Base-by-base conservation (phyloP, 2,888 invertebrate species). In the Tanytarsus gracilentus region DNA sequence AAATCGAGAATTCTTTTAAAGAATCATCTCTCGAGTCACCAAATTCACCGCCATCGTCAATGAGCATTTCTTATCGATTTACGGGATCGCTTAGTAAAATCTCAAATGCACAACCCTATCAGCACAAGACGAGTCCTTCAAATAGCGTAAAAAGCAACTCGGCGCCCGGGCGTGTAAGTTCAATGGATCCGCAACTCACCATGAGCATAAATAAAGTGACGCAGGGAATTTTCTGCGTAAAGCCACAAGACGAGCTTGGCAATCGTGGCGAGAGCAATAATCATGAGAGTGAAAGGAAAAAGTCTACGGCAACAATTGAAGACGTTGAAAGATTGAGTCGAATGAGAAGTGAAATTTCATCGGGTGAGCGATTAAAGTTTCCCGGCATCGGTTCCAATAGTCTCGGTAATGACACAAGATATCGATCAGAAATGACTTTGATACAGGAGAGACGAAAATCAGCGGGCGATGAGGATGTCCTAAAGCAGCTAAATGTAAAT, bases 1-100 rank as follows among this genome's bases (percentile, higher is more conserved):
- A 90, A 75, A 84, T 91, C 67, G 90, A 91, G 70, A 86, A 88
- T 72, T 86, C 88, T 25, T 70, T 72, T 62, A 79, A 92, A 60
- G 82, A 83, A 65, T 69, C 77, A 0, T 60, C 64, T 8, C n/a
- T n/a, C n/a, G n/a, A n/a, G 16, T 61, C 61, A 27, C 40, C 29
- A 14, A 60, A 59, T 33, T 56, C 39, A 51, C 36, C 58, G 58
- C 65, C 61, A 48, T 52, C 55, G 44, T n/a, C 66, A 66, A 18
- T 66, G 64, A 62, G 50, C 7, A 36, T 50, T 11, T 50, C 60
- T 11, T 60, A 49, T 11, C n/a, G 60, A 25, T 60, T 39, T 9
- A 60, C 60, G 9, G 60, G 60, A 14, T 60, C 60, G 7, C 14
- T 60, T 1, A 60, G 26, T 8, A 60, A 60, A 60, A 60, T 60